Evolutionary conservation across 2,888 invertebrate genomes (phyloP), one percentile per base, ranked within the genome.

Genomic region (Fragum fragum): DNA sequence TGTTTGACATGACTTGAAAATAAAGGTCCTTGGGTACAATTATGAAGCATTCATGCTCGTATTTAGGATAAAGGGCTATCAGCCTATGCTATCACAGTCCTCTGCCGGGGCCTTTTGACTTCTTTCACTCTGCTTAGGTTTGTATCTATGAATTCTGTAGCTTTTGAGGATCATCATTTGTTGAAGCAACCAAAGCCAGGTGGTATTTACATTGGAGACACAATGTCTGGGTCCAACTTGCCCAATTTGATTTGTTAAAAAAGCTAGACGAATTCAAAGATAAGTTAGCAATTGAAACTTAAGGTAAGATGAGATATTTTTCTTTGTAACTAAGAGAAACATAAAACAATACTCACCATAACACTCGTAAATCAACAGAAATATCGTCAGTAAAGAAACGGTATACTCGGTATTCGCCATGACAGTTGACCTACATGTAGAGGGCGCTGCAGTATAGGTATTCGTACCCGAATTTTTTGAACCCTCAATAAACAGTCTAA

Each of bases 361-460:
- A 32, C 63, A n/a, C 36, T 6, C 2, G n/a, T 9, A 36, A n/a
- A 63, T 1, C 28, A 29, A 36, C 32, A 63, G n/a, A 63, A 63
- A 63, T 1, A 32, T 14, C 7, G 36, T 7, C n/a, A 63, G n/a
- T 6, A 63, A 6, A 28, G 18, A 7, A 0, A 36, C 32, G 6
- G 18, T 28, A 18, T 1, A 16, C n/a, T 7, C n/a, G 63, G 5
- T n/a, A 26, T 74, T 53, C 52, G 79, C 79, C 79, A 79, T 79
- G 73, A 79, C 79, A 79, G 70, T 74, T 79, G 73, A 79, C 79
- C 77, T 63, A 63, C 5, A 32, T 63, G n/a, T 57, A 57, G 57
- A 26, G 57, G 57, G 57, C 57, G 57, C 57, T 36, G 9, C 32
- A 36, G 3, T 36, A 36, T 9, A 36, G 5, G 32, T 3, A 36